Conservation (phyloP, 64 coral and sea anemone genomes). For the Stylophora pistillata region DNA sequence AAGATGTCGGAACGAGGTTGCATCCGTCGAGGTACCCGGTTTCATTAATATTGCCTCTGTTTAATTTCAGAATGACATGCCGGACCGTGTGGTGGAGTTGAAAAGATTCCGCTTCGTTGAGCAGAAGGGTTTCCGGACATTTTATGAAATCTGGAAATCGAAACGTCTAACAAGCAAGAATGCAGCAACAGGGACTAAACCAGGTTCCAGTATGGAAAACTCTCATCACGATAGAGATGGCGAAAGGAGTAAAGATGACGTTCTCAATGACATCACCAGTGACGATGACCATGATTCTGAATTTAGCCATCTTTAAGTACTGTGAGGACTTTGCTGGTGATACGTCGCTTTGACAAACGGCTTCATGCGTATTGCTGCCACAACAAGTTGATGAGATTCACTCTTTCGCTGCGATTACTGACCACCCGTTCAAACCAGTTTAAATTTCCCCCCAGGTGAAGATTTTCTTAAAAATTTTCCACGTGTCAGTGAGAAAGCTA, state of each 20-base stretch:
- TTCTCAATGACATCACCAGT: background rate
- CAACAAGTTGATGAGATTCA: too few species aligned
- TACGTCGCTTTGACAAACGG: too few species aligned
- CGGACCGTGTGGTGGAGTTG: background rate
- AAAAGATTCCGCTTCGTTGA: conserved; percentile 21
- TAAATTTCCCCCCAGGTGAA: too few species aligned
- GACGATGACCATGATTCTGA: conserved; percentile 16
- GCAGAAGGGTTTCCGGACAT: conserved; percentile 21
- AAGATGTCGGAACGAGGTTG: too few species aligned
- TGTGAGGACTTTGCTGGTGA: background rate
- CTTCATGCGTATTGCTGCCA: too few species aligned
- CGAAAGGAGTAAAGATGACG: background rate
- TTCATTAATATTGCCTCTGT: background rate
- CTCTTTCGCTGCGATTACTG: too few species aligned
- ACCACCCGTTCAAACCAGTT: too few species aligned
- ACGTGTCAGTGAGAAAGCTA: too few species aligned
- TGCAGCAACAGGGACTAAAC: background rate
- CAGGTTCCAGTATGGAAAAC: background rate
- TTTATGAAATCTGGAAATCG: conserved; percentile 37
- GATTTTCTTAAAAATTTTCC: too few species aligned
- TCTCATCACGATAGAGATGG: background rate
- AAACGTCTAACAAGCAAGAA: background rate
- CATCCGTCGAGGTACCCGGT: background rate
- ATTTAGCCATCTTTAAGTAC: conserved; percentile 20
- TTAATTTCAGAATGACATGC: background rate